These are phyloP conservation scores for Labeo catla DNA, from an alignment of 2,113 vertebrate species.

Conservation along the genomic window DNA sequence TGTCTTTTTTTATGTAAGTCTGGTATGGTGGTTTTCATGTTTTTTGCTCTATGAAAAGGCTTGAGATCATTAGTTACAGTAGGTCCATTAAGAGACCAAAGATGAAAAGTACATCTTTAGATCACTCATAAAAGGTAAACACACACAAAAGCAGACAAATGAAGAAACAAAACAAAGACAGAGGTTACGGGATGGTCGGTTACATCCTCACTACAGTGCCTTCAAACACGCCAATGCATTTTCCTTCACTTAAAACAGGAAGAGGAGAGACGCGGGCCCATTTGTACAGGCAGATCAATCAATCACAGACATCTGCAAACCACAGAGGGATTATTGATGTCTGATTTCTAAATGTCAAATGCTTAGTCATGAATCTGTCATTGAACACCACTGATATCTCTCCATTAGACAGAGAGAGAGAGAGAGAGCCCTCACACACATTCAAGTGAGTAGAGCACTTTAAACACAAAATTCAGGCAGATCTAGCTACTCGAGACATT, in stretches of 20 bases:
- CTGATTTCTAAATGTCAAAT: conserved; percentile 37
- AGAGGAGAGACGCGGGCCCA: neutral
- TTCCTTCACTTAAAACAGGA: conserved; percentile 12
- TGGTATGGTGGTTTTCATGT: neutral
- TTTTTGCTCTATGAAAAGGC: neutral
- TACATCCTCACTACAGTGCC: neutral
- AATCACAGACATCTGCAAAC: conserved; percentile 38
- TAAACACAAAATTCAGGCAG: conserved; percentile 15
- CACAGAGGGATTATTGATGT: conserved; percentile 44
- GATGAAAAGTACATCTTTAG: neutral
- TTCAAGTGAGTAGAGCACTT: conserved; percentile 16
- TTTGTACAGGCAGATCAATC: conserved; percentile 40
- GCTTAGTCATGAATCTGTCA: conserved; percentile 28
- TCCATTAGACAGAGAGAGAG: conserved; percentile 13
- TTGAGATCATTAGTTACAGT: neutral
- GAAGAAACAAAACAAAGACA: neutral
- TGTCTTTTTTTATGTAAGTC: neutral
- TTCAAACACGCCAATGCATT: neutral
- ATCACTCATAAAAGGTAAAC: neutral
- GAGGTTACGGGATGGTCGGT: too few species aligned
- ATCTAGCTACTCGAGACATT: neutral
- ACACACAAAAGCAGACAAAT: neutral
- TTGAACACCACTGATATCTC: conserved; percentile 35
- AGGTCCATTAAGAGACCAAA: neutral
- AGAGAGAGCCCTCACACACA: neutral